These are phyloP conservation scores for Channallabes apus DNA, from an alignment of 2,797 vertebrate genomes.

Conservation along the genomic window DNA sequence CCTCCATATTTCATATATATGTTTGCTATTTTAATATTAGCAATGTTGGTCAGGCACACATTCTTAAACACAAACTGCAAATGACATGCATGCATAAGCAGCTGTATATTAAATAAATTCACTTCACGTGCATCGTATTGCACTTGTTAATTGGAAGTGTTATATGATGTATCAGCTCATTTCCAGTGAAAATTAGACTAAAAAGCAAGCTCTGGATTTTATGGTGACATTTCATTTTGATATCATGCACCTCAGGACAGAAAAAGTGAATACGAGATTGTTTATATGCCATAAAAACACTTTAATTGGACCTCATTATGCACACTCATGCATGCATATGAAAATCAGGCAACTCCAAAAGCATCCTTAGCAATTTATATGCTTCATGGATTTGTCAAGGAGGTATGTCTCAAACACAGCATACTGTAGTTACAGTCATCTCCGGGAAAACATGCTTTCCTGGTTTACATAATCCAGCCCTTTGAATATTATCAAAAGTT, in stretches of 20 bases:
- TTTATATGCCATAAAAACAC: constrained; percentile 54
- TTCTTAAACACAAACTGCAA: background rate
- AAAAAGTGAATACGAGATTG: constrained; percentile 44
- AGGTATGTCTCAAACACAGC: constrained; percentile 58
- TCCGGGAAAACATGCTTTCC: constrained; percentile 66
- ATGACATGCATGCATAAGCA: background rate
- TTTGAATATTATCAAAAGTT: constrained; percentile 72
- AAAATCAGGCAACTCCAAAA: constrained; percentile 66
- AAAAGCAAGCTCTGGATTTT: constrained; percentile 44
- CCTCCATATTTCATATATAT: background rate
- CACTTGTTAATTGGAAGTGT: constrained; percentile 39
- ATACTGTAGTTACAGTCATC: constrained; percentile 61
- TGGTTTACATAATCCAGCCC: constrained; percentile 67
- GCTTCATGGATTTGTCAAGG: constrained; percentile 61
- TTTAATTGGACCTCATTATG: constrained; percentile 73
- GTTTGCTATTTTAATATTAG: background rate
- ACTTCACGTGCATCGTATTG: constrained; percentile 6
- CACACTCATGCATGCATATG: constrained; percentile 61
- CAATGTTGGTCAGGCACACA: constrained; percentile 20
- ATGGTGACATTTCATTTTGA: constrained; percentile 42
- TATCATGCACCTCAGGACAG: constrained; percentile 44
- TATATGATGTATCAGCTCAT: constrained; percentile 40
- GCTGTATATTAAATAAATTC: constrained; percentile 26
- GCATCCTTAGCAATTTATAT: constrained; percentile 68
- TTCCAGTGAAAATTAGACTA: constrained; percentile 38